Conservation (phyloP, 2,113 vertebrate species). For the Bos taurus region ARS-UCD2.0 NC_037335.1:51261501-51262000, state of each 20-base stretch:
- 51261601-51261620: background rate
- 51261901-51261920: too few relatives aligned
- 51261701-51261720: background rate
- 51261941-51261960: too few relatives aligned
- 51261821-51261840: too few relatives aligned
- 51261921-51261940: too few relatives aligned
- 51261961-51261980: too few relatives aligned
- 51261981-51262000: too few relatives aligned
- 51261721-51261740: background rate
- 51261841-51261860: too few relatives aligned
- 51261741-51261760: background rate
- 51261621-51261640: background rate
- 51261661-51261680: background rate
- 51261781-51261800: too few relatives aligned
- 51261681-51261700: background rate
- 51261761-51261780: background rate
- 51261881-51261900: too few relatives aligned
- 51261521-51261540: background rate
- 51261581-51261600: background rate
- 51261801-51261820: too few relatives aligned
- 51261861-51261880: too few relatives aligned
- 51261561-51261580: background rate
- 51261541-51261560: background rate
- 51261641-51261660: background rate
- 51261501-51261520: background rate